Evolutionary conservation across 2,797 vertebrate genomes (phyloP), one percentile per base, ranked within the genome.

Genomic region (Myotis pilosus): DNA sequence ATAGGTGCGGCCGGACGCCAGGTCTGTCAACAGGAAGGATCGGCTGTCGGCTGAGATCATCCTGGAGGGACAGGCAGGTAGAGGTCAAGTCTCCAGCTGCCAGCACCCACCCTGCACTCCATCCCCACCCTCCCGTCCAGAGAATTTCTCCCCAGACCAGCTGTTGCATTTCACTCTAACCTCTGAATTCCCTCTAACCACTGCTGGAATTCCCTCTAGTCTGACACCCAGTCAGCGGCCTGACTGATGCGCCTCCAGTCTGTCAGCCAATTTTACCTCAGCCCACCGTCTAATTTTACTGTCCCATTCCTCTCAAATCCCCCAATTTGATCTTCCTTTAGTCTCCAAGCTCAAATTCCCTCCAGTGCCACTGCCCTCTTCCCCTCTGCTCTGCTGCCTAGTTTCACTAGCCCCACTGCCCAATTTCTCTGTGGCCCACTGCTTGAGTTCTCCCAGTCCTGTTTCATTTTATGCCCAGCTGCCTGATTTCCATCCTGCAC

Each of bases 21-120:
- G 66, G 91, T 98, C 98, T 0, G 97, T 98, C 95, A 98, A 87
- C 92, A 98, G 93, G 96, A 98, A 98, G 4, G 96, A 97, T 74
- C 91, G 96, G 96, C 97, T 98, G 74, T 97, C 97, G 0, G 98
- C 96, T 0, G 98, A 98, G 87, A 98, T 97, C 96, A 98, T 96
- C 93, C 98, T 98, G 79, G 4, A 57, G 78, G 94, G 22, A 71
- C n/a, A 78, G 53, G 62, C 41, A 84, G n/a, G 72, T 6, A 30
- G 38, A 49, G 20, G 93, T 97, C 92, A 97, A 93, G 44, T 38
- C 57, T 80, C 47, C 9, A 75, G 68, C 51, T 55, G 62, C 88
- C 64, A 16, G 88, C 55, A 8, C 16, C 38, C 51, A 20, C 55
- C n/a, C 55, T 22, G 6, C 15, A 19, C 64, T 41, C 62, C 49